phyloP scores from a whole-genome alignment of 2,797 vertebrate genomes.

The Pipistrellus nathusii region DNA sequence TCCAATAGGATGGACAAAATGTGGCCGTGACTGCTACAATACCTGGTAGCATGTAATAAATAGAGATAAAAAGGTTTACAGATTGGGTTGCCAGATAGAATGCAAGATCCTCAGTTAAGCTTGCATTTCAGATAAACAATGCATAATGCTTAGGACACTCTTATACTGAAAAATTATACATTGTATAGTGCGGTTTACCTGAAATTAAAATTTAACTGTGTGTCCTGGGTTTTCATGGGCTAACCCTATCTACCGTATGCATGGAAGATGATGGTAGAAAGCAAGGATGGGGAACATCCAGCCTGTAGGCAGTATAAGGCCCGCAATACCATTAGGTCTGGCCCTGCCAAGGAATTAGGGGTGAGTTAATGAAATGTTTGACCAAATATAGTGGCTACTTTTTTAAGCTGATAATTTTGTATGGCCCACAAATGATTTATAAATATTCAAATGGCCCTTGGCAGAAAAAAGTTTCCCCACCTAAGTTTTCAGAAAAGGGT shows the following conservation, averaged over 20 bases:
- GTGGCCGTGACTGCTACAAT: too few species aligned
- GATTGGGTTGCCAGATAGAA: not conserved
- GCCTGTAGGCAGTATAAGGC: too few species aligned
- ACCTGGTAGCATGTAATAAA: not conserved
- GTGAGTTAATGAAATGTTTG: too few species aligned
- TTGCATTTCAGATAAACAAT: not conserved
- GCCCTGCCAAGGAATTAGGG: too few species aligned
- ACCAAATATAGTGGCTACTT: too few species aligned
- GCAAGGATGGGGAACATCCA: too few species aligned
- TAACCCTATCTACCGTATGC: not conserved
- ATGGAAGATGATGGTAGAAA: not conserved
- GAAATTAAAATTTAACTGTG: conserved; percentile 27
- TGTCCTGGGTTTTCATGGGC: not conserved
- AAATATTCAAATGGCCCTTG: too few species aligned
- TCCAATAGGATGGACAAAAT: not conserved
- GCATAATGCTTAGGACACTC: not conserved
- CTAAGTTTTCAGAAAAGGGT: not conserved
- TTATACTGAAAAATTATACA: not conserved
- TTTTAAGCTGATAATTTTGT: too few species aligned
- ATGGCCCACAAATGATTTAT: too few species aligned
- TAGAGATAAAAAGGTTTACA: not conserved
- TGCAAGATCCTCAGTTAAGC: not conserved
- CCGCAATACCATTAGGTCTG: too few species aligned
- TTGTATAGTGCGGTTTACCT: not conserved
- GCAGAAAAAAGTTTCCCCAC: not conserved